phyloP scores from a whole-genome alignment of 2,888 invertebrate species.

The Chalcosyrphus nemorum region DNA sequence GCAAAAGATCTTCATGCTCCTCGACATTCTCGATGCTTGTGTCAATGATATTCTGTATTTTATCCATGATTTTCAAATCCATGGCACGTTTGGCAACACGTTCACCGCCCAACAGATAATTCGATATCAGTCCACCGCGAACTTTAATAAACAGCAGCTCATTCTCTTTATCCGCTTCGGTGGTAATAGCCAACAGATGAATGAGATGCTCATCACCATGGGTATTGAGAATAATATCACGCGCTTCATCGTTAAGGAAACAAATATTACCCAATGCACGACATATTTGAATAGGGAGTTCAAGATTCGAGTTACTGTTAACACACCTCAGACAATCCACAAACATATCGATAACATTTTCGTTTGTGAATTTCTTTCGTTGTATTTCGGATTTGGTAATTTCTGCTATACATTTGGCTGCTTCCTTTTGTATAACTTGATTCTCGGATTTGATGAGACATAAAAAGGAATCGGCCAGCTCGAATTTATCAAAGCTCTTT shows the following conservation, averaged over 20 bases:
- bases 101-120: constrained; percentile 89
- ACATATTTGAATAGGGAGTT: constrained; percentile 88
- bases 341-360: constrained; percentile 84
- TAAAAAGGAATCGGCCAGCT: constrained; percentile 80
- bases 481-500: constrained; percentile 80
- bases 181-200: constrained; percentile 80
- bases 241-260: constrained; percentile 90
- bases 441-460: constrained; percentile 80
- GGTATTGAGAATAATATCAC: constrained; percentile 83
- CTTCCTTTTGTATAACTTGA: constrained; percentile 83
- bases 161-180: constrained; percentile 78
- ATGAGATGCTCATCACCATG: constrained; percentile 83
- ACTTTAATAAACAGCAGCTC: constrained; percentile 85
- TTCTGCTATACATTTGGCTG: constrained; percentile 90
- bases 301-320: constrained; percentile 78
- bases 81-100: constrained; percentile 85
- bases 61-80: constrained; percentile 83
- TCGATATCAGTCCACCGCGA: constrained; percentile 89
- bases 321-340: constrained; percentile 83
- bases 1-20: constrained; percentile 84
- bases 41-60: constrained; percentile 83
- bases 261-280: constrained; percentile 94
- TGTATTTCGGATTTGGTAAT: constrained; percentile 90
- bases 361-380: constrained; percentile 87
- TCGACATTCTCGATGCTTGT: constrained; percentile 82